Percentiles rank a stretch among this genome's conserved stretches.
Conservation (phyloP, 2,113 vertebrate genomes). For the Ardeotis arabs region DNA sequence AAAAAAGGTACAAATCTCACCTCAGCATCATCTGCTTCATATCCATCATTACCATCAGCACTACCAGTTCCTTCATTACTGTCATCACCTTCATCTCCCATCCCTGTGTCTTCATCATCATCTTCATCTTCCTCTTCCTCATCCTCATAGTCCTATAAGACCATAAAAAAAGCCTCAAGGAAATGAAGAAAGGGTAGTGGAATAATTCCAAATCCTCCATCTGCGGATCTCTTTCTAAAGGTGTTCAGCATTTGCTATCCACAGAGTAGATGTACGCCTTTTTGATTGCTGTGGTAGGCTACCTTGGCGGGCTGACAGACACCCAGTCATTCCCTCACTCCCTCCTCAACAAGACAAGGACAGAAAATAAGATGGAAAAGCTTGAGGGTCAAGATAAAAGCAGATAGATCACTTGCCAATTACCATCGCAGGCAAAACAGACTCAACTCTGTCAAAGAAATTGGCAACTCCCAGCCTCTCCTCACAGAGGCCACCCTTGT, state of each 20-base stretch:
- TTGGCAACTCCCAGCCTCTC: not conserved
- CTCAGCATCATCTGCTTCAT: slow-evolving; percentile 92
- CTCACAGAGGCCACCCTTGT: too few species aligned
- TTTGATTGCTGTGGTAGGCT: not conserved
- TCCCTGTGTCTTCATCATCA: slow-evolving; percentile 91
- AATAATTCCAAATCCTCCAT: not conserved
- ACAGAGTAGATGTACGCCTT: not conserved
- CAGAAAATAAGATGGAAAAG: not conserved
- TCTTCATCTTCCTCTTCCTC: slow-evolving; percentile 91
- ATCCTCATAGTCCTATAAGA: slow-evolving; percentile 85
- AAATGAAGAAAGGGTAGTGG: not conserved
- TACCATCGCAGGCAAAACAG: not conserved
- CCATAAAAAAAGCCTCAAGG: not conserved
- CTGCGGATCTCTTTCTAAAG: not conserved
- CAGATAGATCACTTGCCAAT: not conserved
- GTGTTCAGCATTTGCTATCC: not conserved
- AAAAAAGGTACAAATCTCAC: slow-evolving; percentile 59
- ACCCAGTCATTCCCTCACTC: not conserved
- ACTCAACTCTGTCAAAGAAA: not conserved
- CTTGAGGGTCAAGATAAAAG: not conserved
- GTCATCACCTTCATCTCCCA: slow-evolving; percentile 93
- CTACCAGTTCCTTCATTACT: slow-evolving; percentile 91
- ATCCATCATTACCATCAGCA: slow-evolving; percentile 89
- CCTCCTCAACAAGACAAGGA: not conserved
- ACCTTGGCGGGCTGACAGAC: not conserved